Conservation (phyloP, 2,113 vertebrate species). For the Labeo catla region DNA sequence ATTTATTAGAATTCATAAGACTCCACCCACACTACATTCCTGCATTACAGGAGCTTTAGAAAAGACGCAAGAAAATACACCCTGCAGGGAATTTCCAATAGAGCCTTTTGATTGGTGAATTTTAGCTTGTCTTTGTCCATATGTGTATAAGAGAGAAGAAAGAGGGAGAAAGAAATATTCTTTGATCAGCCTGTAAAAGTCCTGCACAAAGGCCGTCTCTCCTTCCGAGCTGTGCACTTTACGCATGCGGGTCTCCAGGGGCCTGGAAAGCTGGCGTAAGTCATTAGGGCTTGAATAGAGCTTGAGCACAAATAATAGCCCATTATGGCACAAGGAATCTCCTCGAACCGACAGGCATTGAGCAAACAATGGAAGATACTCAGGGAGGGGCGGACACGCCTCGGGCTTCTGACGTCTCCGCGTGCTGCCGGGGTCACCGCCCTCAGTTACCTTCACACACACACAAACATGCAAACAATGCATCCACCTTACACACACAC, state of each 20-base stretch:
- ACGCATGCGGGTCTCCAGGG: slow-evolving; percentile 64
- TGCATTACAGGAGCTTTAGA: background rate
- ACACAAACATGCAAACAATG: background rate
- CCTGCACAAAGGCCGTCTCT: slow-evolving; percentile 64
- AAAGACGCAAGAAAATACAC: slow-evolving; percentile 3
- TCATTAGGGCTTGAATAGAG: slow-evolving; percentile 72
- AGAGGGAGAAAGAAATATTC: slow-evolving; percentile 43
- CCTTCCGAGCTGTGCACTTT: slow-evolving; percentile 55
- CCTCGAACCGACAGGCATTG: slow-evolving; percentile 70
- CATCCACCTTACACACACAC: slow-evolving; percentile 19
- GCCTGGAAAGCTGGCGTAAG: slow-evolving; percentile 59
- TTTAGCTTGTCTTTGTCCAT: slow-evolving; percentile 1
- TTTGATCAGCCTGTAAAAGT: slow-evolving; percentile 22
- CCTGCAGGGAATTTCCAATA: slow-evolving; percentile 2
- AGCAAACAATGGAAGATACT: slow-evolving; percentile 71
- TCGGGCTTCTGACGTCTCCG: slow-evolving; percentile 62
- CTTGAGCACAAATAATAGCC: slow-evolving; percentile 68
- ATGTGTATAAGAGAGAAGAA: background rate
- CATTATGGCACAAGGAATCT: slow-evolving; percentile 73
- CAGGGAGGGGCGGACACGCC: slow-evolving; percentile 61
- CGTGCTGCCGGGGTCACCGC: slow-evolving; percentile 45
- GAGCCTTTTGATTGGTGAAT: background rate
- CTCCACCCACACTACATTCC: background rate
- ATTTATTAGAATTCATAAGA: background rate
- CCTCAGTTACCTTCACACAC: slow-evolving; percentile 31